These are phyloP conservation scores for Gila robusta DNA, from an alignment of 2,797 vertebrate genomes.

Conservation along the genomic window DNA sequence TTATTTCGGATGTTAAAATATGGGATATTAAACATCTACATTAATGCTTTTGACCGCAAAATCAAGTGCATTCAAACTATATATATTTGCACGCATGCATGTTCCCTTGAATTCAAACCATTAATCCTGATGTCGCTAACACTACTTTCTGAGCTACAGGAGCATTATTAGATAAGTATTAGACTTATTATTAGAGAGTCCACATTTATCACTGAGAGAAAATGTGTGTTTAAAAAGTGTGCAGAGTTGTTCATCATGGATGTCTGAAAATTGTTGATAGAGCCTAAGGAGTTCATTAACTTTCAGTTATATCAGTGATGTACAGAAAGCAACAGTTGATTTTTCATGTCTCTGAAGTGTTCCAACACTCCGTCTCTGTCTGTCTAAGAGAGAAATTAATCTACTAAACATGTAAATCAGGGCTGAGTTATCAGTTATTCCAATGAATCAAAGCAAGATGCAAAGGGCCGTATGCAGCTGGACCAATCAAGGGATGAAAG, in stretches of 20 bases:
- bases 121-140: not conserved
- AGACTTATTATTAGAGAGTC: not conserved
- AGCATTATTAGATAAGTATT: not conserved
- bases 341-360: not conserved
- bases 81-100: not conserved
- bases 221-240: not conserved
- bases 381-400: not conserved
- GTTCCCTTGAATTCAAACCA: not conserved
- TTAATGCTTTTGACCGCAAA: not conserved
- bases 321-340: not conserved
- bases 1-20: not conserved
- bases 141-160: not conserved
- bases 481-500: constrained; percentile 51
- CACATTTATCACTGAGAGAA: not conserved
- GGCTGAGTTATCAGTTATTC: constrained; percentile 1
- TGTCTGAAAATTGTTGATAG: not conserved
- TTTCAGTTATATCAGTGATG: constrained; percentile 7
- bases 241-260: constrained; percentile 3
- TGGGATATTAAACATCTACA: not conserved
- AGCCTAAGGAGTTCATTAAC: not conserved
- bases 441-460: constrained; percentile 25
- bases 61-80: not conserved
- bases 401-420: constrained; percentile 16
- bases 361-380: not conserved
- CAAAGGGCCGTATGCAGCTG: constrained; percentile 11